Base-by-base conservation (phyloP, 1,140 invertebrate genomes). In the Neuroterus valhalla region DNA sequence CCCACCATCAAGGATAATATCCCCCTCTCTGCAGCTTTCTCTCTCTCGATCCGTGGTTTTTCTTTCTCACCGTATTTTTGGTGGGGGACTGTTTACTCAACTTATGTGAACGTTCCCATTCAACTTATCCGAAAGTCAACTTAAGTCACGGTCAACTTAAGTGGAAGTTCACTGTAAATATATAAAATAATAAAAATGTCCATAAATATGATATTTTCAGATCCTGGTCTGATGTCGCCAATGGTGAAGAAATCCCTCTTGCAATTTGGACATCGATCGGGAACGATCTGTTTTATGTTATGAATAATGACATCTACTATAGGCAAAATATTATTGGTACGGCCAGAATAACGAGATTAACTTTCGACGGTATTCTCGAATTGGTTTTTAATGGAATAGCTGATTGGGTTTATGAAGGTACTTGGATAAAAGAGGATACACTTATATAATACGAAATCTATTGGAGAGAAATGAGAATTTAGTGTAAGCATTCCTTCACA, bases 281-380 rank as follows among this genome's bases (percentile, higher is more conserved):
- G 2, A 94, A 94, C 83, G 92, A 91, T 1, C 82, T 96, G 43
- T 92, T 94, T 17, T 95, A 95, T 76, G 95, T 97, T 0, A 89
- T 93, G 55, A 87, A 94, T 67, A 96, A 97, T 79, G 94, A 97
- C 84, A 91, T 98, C 55, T 98, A 95, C 85, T 96, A 96, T 69
- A 88, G 92, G 69, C 89, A 87, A 68, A 86, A 90, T 43, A 85
- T 81, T 19, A 85, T 21, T 0, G 48, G 26, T 0, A 31, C 66
- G 6, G 80, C 74, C 2, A 38, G 71, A 43, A 68, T 78, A 11
- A 79, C 83, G 50, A 86, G 89, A 81, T 78, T 96, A 6, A 95
- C 95, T 1, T 89, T 82, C 1, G 92, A 90, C 78, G 94, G 94
- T 2, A 80, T 89, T 1, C 82, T 90, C 1, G 92, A 92, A 48